Evolutionary conservation across 2,113 vertebrate species (phyloP).

Genomic region (Carollia perspicillata): DNA sequence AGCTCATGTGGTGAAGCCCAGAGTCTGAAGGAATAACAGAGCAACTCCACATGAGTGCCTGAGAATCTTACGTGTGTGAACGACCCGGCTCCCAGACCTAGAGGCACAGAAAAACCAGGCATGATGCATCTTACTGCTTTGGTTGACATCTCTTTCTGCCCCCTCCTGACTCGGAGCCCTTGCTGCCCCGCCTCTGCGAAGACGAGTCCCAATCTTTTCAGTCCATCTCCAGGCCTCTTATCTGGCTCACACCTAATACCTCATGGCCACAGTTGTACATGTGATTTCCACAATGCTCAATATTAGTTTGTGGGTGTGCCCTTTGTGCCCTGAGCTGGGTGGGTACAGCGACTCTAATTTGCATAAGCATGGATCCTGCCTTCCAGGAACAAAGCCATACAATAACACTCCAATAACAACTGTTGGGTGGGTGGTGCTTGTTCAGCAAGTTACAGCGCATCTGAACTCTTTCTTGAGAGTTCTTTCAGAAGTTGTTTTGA

Average conservation of each 20-base stretch:
- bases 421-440: not conserved
- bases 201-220: not conserved
- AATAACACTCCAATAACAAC: accelerated
- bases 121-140: not conserved
- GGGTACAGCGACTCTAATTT: not conserved
- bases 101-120: not conserved
- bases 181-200: not conserved
- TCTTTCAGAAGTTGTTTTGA: not conserved
- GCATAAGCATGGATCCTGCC: not conserved
- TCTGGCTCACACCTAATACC: not conserved
- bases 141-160: not conserved
- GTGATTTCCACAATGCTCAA: not conserved
- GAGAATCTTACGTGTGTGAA: too few species aligned
- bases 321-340: not conserved
- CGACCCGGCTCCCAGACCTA: not conserved
- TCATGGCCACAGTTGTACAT: not conserved
- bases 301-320: not conserved
- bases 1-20: not conserved
- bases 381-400: not conserved
- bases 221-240: not conserved
- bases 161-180: not conserved
- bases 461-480: not conserved
- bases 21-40: not conserved
- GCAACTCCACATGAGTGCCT: not conserved
- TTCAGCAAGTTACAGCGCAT: not conserved